A percentile compares a stretch with the other conserved stretches of the same genome.
Conservation (phyloP, 1,140 invertebrate genomes). For the Aphaenogaster floridana region DNA sequence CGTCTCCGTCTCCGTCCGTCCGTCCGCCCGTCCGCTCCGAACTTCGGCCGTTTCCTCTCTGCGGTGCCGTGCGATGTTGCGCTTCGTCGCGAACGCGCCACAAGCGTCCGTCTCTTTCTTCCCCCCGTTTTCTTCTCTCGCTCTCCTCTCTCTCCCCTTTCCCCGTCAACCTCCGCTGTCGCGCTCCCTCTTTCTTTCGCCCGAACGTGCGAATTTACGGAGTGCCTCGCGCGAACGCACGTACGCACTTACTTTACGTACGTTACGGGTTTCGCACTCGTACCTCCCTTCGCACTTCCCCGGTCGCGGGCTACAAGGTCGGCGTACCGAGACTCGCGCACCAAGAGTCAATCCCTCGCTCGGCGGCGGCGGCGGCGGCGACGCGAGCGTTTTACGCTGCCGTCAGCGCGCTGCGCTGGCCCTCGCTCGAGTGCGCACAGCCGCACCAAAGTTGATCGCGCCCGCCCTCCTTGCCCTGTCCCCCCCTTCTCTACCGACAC, state of each 20-base stretch:
- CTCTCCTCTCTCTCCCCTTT: constrained; percentile 1
- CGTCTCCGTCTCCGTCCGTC: constrained; percentile 59
- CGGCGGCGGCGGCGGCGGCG: constrained; percentile 13
- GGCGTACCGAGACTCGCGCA: background rate
- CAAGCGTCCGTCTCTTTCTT: constrained; percentile 17
- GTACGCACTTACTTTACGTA: constrained; percentile 2
- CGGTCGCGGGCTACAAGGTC: constrained; percentile 1
- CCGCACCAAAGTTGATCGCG: constrained; percentile 16
- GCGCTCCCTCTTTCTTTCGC: constrained; percentile 17
- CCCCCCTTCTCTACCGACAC: background rate
- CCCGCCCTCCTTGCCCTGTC: constrained; percentile 32
- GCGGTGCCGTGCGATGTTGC: constrained; percentile 65
- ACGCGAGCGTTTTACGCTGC: constrained; percentile 34
- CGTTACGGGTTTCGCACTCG: too few species aligned
- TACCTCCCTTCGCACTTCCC: background rate
- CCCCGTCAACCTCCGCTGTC: background rate
- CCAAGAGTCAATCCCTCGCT: constrained; percentile 2
- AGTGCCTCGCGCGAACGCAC: background rate
- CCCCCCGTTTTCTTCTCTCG: constrained; percentile 21
- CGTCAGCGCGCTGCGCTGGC: constrained; percentile 52
- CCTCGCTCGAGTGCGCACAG: constrained; percentile 67
- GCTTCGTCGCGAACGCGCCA: constrained; percentile 72
- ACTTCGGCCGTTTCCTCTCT: constrained; percentile 60
- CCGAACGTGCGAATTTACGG: constrained; percentile 11
- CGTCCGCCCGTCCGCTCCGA: constrained; percentile 53